These are phyloP conservation scores for Anguilla megastoma DNA, from an alignment of 2,797 vertebrate species.

Conservation along the genomic window DNA sequence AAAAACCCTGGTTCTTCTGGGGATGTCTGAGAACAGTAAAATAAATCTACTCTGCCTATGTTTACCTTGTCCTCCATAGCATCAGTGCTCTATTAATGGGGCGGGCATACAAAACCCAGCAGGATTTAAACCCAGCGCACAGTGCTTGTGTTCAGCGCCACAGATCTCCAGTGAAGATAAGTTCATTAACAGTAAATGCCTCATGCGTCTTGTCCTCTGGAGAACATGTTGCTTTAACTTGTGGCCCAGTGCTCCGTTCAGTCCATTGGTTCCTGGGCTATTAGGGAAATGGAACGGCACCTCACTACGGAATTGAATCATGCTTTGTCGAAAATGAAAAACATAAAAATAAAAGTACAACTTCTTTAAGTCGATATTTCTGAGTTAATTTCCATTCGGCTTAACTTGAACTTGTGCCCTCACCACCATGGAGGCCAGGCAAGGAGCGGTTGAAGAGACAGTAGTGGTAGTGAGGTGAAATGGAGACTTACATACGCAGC, in stretches of 20 bases:
- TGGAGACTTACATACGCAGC: slow-evolving; percentile 96
- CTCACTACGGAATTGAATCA: background rate
- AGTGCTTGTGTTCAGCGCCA: background rate
- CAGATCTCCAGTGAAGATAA: background rate
- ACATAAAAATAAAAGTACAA: background rate
- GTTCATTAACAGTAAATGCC: slow-evolving; percentile 23
- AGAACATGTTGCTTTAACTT: slow-evolving; percentile 15
- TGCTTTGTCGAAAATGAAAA: slow-evolving; percentile 16
- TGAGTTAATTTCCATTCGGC: background rate
- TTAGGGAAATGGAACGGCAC: background rate
- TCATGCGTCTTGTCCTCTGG: background rate
- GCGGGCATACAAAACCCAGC: background rate
- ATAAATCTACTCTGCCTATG: slow-evolving; percentile 1
- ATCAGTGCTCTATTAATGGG: background rate
- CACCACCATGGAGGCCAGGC: background rate
- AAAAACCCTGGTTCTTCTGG: slow-evolving; percentile 23
- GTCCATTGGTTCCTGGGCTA: background rate
- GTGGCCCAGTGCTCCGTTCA: background rate
- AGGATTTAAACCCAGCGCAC: background rate
- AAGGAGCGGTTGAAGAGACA: background rate
- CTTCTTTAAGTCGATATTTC: background rate
- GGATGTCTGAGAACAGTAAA: slow-evolving; percentile 19
- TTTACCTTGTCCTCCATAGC: background rate
- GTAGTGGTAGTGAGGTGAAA: background rate
- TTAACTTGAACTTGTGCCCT: background rate